Percentiles rank a stretch among this genome's conserved stretches.
Conservation (phyloP, 2,888 invertebrate genomes). For the Mechanitis messenoides region DNA sequence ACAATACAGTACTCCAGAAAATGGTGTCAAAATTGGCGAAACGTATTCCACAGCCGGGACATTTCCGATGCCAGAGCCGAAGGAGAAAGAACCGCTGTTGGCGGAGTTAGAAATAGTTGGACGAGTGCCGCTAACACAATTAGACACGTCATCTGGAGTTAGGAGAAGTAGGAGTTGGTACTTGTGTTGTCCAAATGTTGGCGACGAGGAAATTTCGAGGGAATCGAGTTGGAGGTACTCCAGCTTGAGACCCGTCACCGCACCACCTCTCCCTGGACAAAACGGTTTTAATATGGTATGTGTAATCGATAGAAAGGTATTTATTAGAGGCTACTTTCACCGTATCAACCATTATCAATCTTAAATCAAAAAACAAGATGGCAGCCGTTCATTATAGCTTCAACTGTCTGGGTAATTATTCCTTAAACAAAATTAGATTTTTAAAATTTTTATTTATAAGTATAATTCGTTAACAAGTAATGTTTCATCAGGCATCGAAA, state of each 20-base stretch:
- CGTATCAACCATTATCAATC: too few species aligned
- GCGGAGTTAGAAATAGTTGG: slow-evolving; percentile 66
- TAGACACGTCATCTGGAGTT: slow-evolving; percentile 56
- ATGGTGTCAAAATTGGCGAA: slow-evolving; percentile 49
- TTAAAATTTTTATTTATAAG: too few species aligned
- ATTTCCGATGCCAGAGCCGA: slow-evolving; percentile 68
- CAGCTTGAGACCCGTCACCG: slow-evolving; percentile 61
- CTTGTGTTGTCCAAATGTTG: slow-evolving; percentile 73
- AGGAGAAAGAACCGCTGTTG: slow-evolving; percentile 63
- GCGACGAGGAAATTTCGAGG: slow-evolving; percentile 60
- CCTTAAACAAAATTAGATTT: too few species aligned
- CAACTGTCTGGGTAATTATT: too few species aligned
- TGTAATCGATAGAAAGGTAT: too few species aligned
- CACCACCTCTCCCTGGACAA: slow-evolving; percentile 54
- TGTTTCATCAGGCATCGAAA: too few species aligned
- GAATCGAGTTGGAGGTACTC: slow-evolving; percentile 68
- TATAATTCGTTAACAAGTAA: too few species aligned
- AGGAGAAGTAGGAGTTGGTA: slow-evolving; percentile 78
- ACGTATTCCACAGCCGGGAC: slow-evolving; percentile 71
- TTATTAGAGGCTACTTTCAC: too few species aligned
- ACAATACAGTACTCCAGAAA: slow-evolving; percentile 55
- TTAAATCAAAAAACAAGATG: too few species aligned
- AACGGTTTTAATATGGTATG: slow-evolving; percentile 49
- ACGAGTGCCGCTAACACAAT: slow-evolving; percentile 54
- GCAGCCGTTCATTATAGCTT: too few species aligned